Evolutionary conservation across 2,113 vertebrate species (phyloP), one percentile per base, ranked within the genome.

Genomic region (rat (Rattus norvegicus)): DNA sequence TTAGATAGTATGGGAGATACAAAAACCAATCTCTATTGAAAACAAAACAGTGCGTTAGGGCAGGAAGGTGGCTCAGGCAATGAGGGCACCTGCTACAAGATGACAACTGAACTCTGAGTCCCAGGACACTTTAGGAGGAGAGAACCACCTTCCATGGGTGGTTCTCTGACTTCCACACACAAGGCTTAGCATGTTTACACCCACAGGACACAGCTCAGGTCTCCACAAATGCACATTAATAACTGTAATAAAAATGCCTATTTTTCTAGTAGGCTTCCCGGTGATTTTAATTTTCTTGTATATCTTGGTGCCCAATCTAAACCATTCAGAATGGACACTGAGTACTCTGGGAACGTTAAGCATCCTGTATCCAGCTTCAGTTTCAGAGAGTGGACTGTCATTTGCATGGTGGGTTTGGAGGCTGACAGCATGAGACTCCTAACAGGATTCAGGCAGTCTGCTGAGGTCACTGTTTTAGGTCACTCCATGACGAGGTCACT

Each of bases 21-120:
- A 91, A 91, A 43, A 80, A 47, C 36, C n/a, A 90, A 63, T 54
- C 69, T 79, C 92, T 79, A 16, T 76, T 75, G 72, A 94, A 59
- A 84, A 86, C 43, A 65, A 8, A 26, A 59, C 26, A 61, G 12
- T 1, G 5, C 43, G 30, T 28, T 63, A 39, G 59, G 81, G n/a
- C 13, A 63, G 81, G 9, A 8, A 84, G 22, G 28, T 28, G 56
- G 56, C 24, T 63, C 56, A 4, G 56, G 36, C 59, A 39, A 24
- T 43, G 9, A 63, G 59, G 56, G 24, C 1, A 43, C 22, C 28
- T 47, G 59, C n/a, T 84, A 39, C n/a, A 16, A 84, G 22, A 2
- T 56, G 36, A 59, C 33, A 8, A 43, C n/a, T 5, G 1, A 13
- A 16, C 54, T 26, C n/a, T 56, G 59, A 36, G 2, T 26, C 6